phyloP scores from a whole-genome alignment of 2,888 invertebrate genomes.

The Orgyia antiqua region DNA sequence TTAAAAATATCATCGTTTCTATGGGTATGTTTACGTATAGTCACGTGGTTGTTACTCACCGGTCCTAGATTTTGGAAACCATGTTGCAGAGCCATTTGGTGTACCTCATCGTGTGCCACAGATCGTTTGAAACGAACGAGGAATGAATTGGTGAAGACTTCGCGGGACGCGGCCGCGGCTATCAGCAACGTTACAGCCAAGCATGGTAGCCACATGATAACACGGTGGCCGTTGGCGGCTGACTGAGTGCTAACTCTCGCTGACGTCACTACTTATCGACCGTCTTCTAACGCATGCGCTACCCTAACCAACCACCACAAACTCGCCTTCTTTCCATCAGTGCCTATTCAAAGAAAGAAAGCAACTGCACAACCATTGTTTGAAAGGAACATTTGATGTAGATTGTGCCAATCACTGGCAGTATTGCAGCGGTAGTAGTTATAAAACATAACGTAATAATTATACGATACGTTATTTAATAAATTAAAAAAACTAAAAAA shows the following conservation, averaged over 20 bases:
- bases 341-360: slow-evolving; percentile 47
- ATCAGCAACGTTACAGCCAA: slow-evolving; percentile 62
- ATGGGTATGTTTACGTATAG: slow-evolving; percentile 62
- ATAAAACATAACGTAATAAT: too few relatives aligned
- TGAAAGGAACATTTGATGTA: slow-evolving; percentile 35
- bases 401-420: too few relatives aligned
- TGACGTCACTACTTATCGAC: slow-evolving; percentile 74
- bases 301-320: slow-evolving; percentile 32
- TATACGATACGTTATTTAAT: too few relatives aligned
- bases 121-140: slow-evolving; percentile 92
- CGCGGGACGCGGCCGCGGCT: slow-evolving; percentile 62
- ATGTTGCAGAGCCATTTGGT: slow-evolving; percentile 89
- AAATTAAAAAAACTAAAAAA: too few relatives aligned
- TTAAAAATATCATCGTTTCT: slow-evolving; percentile 11
- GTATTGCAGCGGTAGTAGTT: too few relatives aligned
- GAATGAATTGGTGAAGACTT: slow-evolving; percentile 97
- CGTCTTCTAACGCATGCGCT: slow-evolving; percentile 57
- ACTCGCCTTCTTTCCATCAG: slow-evolving; percentile 19
- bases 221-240: slow-evolving; percentile 60
- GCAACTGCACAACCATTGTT: slow-evolving; percentile 41
- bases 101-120: slow-evolving; percentile 86
- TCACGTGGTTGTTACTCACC: slow-evolving; percentile 84
- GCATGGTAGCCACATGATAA: slow-evolving; percentile 71
- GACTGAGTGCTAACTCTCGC: slow-evolving; percentile 55
- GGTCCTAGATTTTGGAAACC: slow-evolving; percentile 97